Evolutionary conservation across 2,888 invertebrate species (phyloP).

Genomic region (Pachliopta kotzebuea): DNA sequence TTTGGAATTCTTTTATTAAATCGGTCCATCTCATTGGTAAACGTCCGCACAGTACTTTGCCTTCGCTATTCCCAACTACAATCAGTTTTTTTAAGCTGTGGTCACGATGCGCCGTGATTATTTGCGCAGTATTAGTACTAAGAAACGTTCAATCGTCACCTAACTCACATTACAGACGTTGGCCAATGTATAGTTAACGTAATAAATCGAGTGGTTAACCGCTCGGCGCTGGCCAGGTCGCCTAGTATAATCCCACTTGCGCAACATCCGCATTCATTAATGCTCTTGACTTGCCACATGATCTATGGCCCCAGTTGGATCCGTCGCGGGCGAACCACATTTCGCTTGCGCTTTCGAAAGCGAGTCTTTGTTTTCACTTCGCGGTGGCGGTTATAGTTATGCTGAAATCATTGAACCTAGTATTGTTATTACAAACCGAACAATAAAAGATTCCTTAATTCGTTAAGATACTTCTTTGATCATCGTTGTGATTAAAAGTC

Average conservation of each 20-base stretch:
- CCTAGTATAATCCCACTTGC: slow-evolving; percentile 37
- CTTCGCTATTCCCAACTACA: too few relatives aligned
- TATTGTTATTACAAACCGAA: too few relatives aligned
- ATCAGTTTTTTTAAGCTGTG: too few relatives aligned
- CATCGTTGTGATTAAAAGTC: too few relatives aligned
- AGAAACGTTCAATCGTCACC: slow-evolving; percentile 23
- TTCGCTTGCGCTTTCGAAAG: slow-evolving; percentile 72
- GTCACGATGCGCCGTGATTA: not conserved
- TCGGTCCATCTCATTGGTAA: too few relatives aligned
- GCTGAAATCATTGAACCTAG: slow-evolving; percentile 47
- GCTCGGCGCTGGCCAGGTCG: slow-evolving; percentile 26
- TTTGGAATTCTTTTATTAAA: too few relatives aligned
- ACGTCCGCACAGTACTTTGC: too few relatives aligned
- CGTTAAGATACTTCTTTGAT: too few relatives aligned
- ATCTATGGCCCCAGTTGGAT: slow-evolving; percentile 31
- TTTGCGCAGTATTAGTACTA: not conserved
- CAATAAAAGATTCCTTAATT: too few relatives aligned
- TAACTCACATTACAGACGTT: slow-evolving; percentile 31
- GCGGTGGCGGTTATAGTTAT: slow-evolving; percentile 64
- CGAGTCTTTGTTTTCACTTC: slow-evolving; percentile 73
- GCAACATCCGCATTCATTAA: slow-evolving; percentile 62
- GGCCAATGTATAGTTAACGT: slow-evolving; percentile 33
- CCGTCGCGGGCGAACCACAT: slow-evolving; percentile 47
- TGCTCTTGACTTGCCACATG: slow-evolving; percentile 38
- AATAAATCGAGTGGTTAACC: slow-evolving; percentile 33